Evolutionary conservation across 2,113 vertebrate genomes (phyloP).

Genomic region (Bubalus kerabau): DNA sequence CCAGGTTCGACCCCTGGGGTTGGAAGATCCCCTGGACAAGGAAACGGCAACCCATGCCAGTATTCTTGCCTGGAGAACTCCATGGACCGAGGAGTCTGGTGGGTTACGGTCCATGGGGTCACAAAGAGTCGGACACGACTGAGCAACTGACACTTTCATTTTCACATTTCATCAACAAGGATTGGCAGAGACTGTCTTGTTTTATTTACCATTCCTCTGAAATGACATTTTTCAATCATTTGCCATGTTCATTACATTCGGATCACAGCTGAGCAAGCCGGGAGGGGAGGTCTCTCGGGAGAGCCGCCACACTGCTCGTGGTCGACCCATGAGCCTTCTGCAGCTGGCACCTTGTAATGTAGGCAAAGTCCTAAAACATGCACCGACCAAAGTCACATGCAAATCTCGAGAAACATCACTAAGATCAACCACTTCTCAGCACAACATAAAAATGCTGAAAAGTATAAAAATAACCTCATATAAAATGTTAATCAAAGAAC

Average conservation of each 20-base stretch:
- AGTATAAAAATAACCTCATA: background rate
- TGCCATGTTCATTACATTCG: accelerated
- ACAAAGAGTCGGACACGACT: background rate
- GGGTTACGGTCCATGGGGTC: background rate
- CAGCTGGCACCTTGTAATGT: background rate
- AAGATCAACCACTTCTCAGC: background rate
- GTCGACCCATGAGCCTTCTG: background rate
- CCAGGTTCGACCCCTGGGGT: background rate
- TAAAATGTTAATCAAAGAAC: background rate
- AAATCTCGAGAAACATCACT: background rate
- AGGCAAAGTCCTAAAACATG: background rate
- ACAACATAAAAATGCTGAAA: background rate
- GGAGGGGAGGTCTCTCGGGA: accelerated
- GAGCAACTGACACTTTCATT: background rate
- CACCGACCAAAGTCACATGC: background rate
- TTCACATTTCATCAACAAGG: background rate
- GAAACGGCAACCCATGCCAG: background rate
- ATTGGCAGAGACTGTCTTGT: background rate
- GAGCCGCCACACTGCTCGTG: background rate
- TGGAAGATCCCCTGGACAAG: background rate
- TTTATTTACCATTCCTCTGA: background rate
- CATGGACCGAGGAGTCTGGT: background rate
- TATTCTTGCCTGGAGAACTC: background rate
- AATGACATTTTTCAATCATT: background rate
- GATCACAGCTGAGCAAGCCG: background rate